Evolutionary conservation across 2,888 invertebrate species (phyloP).

Genomic region (Sinotaia quadrata): DNA sequence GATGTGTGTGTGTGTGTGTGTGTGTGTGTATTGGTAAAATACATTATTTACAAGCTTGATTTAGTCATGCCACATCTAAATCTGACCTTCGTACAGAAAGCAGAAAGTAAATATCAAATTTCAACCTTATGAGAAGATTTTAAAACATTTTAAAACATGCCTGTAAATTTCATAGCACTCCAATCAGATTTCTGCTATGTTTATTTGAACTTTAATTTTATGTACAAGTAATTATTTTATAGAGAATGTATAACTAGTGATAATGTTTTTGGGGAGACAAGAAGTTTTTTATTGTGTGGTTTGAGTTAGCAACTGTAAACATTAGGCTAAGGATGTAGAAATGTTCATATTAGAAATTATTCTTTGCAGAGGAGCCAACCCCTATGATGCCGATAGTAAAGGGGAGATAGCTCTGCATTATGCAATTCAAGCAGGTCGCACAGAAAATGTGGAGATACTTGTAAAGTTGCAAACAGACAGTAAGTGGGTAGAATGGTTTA

Average conservation of each 20-base stretch:
- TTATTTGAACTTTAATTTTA: neutral
- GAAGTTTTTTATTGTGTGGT: neutral
- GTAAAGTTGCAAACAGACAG: constrained; percentile 41
- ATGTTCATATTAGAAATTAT: too few relatives aligned
- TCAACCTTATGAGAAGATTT: too few relatives aligned
- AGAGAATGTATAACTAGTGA: neutral
- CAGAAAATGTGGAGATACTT: constrained; percentile 65
- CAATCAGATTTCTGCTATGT: neutral
- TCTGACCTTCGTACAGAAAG: too few relatives aligned
- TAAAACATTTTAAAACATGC: too few relatives aligned
- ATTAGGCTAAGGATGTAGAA: too few relatives aligned
- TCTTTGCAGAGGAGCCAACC: constrained; percentile 53
- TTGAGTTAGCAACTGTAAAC: neutral
- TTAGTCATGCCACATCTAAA: too few relatives aligned
- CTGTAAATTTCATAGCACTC: too few relatives aligned
- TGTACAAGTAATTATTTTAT: too few relatives aligned
- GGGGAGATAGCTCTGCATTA: constrained; percentile 69
- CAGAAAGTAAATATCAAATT: too few relatives aligned
- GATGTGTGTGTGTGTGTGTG: constrained; percentile 3
- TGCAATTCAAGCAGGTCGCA: constrained; percentile 66
- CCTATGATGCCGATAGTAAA: constrained; percentile 59
- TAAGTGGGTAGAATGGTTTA: constrained; percentile 30
- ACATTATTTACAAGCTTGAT: too few relatives aligned
- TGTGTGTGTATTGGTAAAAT: constrained; percentile 5
- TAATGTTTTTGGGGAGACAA: neutral